Conservation (phyloP, 2,888 invertebrate genomes). For the Ophion slaviceki region DNA sequence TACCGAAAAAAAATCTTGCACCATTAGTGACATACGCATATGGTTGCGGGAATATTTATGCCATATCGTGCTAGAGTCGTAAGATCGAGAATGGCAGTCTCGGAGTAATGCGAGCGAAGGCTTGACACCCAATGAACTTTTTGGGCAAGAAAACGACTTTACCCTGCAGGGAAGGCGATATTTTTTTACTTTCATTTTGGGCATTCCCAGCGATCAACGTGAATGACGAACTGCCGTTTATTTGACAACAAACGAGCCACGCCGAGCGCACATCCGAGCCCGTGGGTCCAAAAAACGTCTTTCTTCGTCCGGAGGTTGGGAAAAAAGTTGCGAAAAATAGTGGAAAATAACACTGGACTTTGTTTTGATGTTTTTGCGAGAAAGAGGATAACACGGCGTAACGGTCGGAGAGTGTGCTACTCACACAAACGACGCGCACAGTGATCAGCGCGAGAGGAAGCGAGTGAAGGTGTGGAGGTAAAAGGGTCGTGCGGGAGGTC, state of each 20-base stretch:
- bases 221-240: conserved; percentile 40
- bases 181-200: conserved; percentile 27
- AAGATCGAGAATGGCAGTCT: conserved; percentile 27
- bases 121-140: conserved; percentile 24
- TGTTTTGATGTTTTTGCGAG: background rate
- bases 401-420: conserved; percentile 53
- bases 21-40: conserved; percentile 70
- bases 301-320: conserved; percentile 11
- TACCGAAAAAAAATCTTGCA: conserved; percentile 12
- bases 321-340: conserved; percentile 18
- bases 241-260: conserved; percentile 40
- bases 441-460: conserved; percentile 38
- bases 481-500: conserved; percentile 81
- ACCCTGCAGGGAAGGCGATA: conserved; percentile 18
- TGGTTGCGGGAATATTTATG: conserved; percentile 68
- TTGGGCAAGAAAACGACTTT: background rate
- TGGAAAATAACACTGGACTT: background rate
- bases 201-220: conserved; percentile 10
- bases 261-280: background rate
- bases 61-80: conserved; percentile 31
- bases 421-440: background rate
- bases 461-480: conserved; percentile 74
- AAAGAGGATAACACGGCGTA: conserved; percentile 11
- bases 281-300: conserved; percentile 35
- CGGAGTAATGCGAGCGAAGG: conserved; percentile 41